Evolutionary conservation across 2,888 invertebrate genomes (phyloP), one percentile per base, ranked within the genome.

Genomic region (Philhelius pedissequus): DNA sequence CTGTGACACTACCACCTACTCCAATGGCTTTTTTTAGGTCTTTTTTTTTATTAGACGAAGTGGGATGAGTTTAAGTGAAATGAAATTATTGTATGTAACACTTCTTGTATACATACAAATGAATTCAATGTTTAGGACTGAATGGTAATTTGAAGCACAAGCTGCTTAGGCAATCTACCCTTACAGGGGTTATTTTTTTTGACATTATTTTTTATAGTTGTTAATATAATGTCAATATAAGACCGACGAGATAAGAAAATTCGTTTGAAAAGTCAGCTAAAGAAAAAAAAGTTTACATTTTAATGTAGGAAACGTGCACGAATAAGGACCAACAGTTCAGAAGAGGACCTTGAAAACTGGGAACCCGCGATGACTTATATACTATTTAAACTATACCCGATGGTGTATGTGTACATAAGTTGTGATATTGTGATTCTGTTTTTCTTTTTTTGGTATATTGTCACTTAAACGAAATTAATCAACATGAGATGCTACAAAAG

Each of bases 111-210:
- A n/a, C n/a, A 4, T 11, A 15, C 32, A 22, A 60, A 69, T 38
- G 27, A n/a, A 68, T 64, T 71, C 66, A 79, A 73, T 68, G 60
- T 60, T 38, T 27, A 27, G 18, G 15, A 56, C 58, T 66, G 40
- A 8, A 48, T 35, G 48, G 50, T 40, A 20, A 50, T 50, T 64
- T 45, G 8, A 56, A 27, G 13, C 56, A 30, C 4, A n/a, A 48
- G 25, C 60, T n/a, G n/a, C n/a, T n/a, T n/a, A n/a, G n/a, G 15
- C 56, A 62, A 56, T 52, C 18, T 68, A 40, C 22, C 20, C 1
- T 22, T 60, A 13, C 4, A 13, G n/a, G n/a, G n/a, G n/a, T 7
- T 20, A 35, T 20, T 22, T 27, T 13, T 5, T 30, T 8, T 8
- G 27, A 27, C 43, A 22, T 62, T 43, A 43, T 30, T 38, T 58